Evolutionary conservation across 1,140 invertebrate genomes (phyloP).

Genomic region (Anoplophora glabripennis): DNA sequence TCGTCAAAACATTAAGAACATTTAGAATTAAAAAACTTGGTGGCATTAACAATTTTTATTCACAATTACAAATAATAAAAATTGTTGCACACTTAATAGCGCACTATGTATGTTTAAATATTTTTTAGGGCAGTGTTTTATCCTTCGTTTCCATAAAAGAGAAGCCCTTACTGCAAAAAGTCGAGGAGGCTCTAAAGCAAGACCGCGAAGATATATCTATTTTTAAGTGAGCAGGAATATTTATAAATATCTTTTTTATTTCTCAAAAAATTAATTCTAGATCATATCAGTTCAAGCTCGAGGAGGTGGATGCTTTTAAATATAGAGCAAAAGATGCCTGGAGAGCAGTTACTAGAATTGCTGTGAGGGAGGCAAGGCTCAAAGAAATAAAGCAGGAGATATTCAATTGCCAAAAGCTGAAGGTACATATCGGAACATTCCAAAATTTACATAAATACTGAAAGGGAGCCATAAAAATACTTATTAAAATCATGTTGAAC

Average conservation of each 20-base stretch:
- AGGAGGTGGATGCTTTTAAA: constrained; percentile 93
- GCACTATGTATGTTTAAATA: no score
- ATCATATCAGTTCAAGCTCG: constrained; percentile 90
- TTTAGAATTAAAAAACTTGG: no score
- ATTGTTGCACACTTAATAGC: no score
- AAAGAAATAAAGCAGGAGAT: constrained; percentile 96
- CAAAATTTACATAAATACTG: neutral
- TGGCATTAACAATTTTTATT: no score
- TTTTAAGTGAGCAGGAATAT: constrained; percentile 48
- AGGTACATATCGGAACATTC: constrained; percentile 54
- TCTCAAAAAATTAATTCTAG: constrained; percentile 52
- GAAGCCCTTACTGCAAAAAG: constrained; percentile 67
- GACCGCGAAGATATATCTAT: constrained; percentile 55
- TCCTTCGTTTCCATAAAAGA: constrained; percentile 90
- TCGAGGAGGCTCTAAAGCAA: constrained; percentile 71
- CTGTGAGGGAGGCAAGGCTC: constrained; percentile 87
- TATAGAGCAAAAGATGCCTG: constrained; percentile 93
- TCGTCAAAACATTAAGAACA: no score
- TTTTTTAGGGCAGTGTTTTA: constrained; percentile 79
- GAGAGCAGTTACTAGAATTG: constrained; percentile 88
- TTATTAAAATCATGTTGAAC: neutral
- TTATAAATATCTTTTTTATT: constrained; percentile 23
- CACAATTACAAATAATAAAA: no score
- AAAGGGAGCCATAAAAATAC: neutral
- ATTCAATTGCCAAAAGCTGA: constrained; percentile 88